Conservation (phyloP, 1,140 invertebrate genomes). For the Oscheius sp. region DNA sequence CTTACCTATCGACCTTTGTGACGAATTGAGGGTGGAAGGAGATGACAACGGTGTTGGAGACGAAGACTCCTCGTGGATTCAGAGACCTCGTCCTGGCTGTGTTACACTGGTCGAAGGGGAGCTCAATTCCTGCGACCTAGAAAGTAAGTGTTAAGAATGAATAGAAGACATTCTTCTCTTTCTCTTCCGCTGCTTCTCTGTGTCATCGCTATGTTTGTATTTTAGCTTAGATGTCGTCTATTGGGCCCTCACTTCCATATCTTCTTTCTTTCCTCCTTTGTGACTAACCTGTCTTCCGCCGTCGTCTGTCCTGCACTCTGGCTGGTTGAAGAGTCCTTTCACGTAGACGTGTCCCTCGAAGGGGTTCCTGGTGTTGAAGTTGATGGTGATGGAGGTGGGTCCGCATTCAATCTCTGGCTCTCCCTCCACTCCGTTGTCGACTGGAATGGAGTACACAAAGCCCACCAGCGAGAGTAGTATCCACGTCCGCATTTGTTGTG, state of each 20-base stretch:
- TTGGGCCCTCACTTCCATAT: too few species aligned
- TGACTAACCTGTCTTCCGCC: constrained; percentile 55
- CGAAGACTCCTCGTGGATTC: constrained; percentile 59
- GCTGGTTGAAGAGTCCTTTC: constrained; percentile 60
- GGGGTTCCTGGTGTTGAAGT: constrained; percentile 61
- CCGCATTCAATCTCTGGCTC: constrained; percentile 50
- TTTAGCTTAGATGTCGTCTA: too few species aligned
- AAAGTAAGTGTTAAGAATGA: not conserved
- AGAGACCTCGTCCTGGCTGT: constrained; percentile 59
- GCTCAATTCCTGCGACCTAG: constrained; percentile 58
- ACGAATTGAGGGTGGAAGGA: constrained; percentile 61
- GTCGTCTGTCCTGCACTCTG: constrained; percentile 57
- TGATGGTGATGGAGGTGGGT: constrained; percentile 60
- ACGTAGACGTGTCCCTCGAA: constrained; percentile 61
- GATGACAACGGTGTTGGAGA: constrained; percentile 60
- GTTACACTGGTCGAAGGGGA: constrained; percentile 60
- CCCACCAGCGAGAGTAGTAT: not conserved
- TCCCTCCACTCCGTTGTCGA: constrained; percentile 47
- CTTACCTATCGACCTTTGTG: constrained; percentile 57
- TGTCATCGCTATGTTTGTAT: too few species aligned
- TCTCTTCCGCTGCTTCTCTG: not conserved
- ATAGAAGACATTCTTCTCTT: not conserved
- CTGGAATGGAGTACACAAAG: constrained; percentile 32
- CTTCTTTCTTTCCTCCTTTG: too few species aligned
- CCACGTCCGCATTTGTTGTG: not conserved